Evolutionary conservation across 2,797 vertebrate genomes (phyloP).

Genomic region (Pitangus sulphuratus): DNA sequence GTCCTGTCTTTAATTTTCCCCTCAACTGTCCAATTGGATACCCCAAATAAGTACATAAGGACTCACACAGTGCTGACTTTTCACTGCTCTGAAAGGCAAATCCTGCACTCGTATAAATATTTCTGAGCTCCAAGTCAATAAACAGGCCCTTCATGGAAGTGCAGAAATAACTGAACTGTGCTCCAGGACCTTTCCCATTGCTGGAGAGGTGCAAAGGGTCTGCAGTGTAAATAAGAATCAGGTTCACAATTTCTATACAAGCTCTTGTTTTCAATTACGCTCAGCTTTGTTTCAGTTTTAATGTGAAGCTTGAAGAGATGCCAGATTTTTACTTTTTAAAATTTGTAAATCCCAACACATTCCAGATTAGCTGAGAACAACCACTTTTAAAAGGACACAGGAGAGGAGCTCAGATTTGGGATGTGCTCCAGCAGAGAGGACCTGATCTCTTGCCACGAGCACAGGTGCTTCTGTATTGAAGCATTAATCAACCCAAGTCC

Average conservation of each 20-base stretch:
- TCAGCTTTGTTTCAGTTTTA: constrained; percentile 7
- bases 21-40: neutral
- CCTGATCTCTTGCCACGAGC: neutral
- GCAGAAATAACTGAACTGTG: constrained; percentile 6
- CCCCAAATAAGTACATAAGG: neutral
- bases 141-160: constrained; percentile 2
- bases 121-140: constrained; percentile 8
- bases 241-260: neutral
- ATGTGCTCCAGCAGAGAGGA: neutral
- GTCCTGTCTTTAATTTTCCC: constrained; percentile 1
- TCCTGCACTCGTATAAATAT: neutral
- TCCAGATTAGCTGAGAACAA: neutral
- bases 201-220: neutral
- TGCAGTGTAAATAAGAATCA: neutral
- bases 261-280: neutral
- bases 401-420: neutral
- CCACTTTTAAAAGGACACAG: neutral
- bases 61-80: neutral
- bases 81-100: constrained; percentile 14
- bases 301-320: neutral
- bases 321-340: neutral
- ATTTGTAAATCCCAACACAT: neutral
- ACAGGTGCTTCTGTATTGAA: constrained; percentile 42
- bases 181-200: neutral
- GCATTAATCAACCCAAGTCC: neutral